These are phyloP conservation scores for Conus canariensis DNA, from an alignment of 2,888 invertebrate species.

Conservation along the genomic window DNA sequence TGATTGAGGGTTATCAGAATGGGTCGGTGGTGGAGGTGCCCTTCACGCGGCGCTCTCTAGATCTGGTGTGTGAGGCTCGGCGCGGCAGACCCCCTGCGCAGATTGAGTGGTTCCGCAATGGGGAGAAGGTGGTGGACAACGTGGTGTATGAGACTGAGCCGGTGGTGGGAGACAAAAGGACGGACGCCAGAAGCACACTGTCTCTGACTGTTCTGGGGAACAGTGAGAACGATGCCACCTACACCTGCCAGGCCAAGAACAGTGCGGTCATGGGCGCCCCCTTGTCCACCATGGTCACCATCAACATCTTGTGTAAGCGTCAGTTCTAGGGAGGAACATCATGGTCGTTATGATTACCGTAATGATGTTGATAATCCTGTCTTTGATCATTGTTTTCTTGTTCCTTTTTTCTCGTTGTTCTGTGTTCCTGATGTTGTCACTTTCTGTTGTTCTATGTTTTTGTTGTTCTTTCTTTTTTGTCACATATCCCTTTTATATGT, in stretches of 20 bases:
- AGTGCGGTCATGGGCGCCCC: conserved; percentile 89
- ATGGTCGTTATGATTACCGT: background rate
- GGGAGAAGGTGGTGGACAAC: conserved; percentile 88
- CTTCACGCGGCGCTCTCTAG: conserved; percentile 91
- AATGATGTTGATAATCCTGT: background rate
- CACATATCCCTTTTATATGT: too few relatives aligned
- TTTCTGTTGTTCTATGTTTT: too few relatives aligned
- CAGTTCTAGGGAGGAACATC: background rate
- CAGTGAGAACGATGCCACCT: conserved; percentile 92
- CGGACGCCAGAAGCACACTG: conserved; percentile 84
- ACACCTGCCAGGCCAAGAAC: conserved; percentile 95
- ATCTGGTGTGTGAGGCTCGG: conserved; percentile 92
- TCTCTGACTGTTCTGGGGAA: conserved; percentile 88
- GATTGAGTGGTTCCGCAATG: conserved; percentile 89
- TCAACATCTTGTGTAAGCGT: conserved; percentile 94
- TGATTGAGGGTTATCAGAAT: conserved; percentile 94
- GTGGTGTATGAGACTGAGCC: conserved; percentile 84
- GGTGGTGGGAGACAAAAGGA: conserved; percentile 66
- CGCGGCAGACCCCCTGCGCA: conserved; percentile 96
- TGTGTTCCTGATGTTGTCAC: too few relatives aligned
- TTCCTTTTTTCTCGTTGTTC: background rate
- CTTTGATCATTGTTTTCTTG: background rate
- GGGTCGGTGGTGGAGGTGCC: conserved; percentile 88
- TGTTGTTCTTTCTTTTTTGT: too few relatives aligned
- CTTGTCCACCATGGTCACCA: conserved; percentile 90